Evolutionary conservation across 2,797 vertebrate species (phyloP).

Genomic region (Synanceia verrucosa): DNA sequence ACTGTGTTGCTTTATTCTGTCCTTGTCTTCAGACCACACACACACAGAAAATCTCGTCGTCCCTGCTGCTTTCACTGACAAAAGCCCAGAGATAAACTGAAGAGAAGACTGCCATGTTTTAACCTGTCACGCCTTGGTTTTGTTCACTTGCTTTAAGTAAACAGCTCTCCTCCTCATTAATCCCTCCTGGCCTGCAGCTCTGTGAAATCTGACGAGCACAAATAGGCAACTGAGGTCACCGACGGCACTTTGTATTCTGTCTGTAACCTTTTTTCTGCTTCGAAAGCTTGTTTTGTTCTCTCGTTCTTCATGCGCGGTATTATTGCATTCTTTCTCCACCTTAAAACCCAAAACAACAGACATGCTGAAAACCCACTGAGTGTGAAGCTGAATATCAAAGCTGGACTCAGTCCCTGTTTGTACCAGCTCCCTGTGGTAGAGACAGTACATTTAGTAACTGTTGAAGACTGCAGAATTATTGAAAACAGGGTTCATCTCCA

Average conservation of each 20-base stretch:
- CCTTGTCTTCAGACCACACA: constrained; percentile 51
- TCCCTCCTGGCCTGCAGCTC: constrained; percentile 31
- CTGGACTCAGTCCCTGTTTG: not conserved
- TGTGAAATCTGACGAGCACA: constrained; percentile 43
- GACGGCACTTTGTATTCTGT: constrained; percentile 13
- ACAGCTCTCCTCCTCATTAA: constrained; percentile 65
- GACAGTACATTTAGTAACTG: not conserved
- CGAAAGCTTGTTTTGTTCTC: constrained; percentile 9
- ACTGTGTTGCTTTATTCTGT: constrained; percentile 6
- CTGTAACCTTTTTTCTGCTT: not conserved
- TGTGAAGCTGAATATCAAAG: not conserved
- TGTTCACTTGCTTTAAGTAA: constrained; percentile 66
- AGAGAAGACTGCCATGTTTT: constrained; percentile 58
- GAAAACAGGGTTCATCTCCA: not conserved
- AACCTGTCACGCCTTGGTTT: constrained; percentile 62
- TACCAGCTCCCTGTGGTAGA: not conserved
- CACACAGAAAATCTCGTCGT: constrained; percentile 44
- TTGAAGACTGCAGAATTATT: not conserved
- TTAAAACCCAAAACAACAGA: constrained; percentile 8
- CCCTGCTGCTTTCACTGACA: constrained; percentile 40
- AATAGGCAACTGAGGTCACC: constrained; percentile 29
- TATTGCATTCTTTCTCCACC: not conserved
- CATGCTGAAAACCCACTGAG: not conserved
- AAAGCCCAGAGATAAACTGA: constrained; percentile 65
- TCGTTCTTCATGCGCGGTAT: not conserved